Evolutionary conservation across 2,888 invertebrate species (phyloP).

Genomic region (Coleophora deauratella): DNA sequence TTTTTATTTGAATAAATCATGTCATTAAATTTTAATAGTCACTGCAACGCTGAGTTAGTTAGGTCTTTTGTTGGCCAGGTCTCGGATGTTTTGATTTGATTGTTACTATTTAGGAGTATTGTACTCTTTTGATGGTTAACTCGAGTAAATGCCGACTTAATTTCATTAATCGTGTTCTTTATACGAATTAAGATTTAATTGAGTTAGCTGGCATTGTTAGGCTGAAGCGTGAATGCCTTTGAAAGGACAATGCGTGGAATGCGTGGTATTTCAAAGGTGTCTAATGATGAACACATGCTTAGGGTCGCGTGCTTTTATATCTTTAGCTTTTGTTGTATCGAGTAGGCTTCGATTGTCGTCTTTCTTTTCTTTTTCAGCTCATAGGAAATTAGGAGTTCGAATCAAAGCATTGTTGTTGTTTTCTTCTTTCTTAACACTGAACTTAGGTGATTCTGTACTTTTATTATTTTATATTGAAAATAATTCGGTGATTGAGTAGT

Average conservation of each 20-base stretch:
- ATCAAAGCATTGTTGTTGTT: too few relatives aligned
- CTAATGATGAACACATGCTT: conserved; percentile 58
- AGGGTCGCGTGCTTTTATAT: conserved; percentile 42
- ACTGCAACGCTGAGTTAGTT: conserved; percentile 65
- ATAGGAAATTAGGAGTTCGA: too few relatives aligned
- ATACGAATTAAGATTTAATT: conserved; percentile 73
- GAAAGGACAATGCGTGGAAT: conserved; percentile 50
- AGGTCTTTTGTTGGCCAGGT: conserved; percentile 64
- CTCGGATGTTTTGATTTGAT: conserved; percentile 62
- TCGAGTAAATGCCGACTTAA: conserved; percentile 71
- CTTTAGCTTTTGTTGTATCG: conserved; percentile 21
- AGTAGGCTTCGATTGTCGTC: conserved; percentile 25
- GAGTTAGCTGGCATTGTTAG: conserved; percentile 37
- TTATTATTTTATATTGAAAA: too few relatives aligned
- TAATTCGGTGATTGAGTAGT: too few relatives aligned
- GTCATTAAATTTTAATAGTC: conserved; percentile 75
- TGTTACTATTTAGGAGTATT: conserved; percentile 69
- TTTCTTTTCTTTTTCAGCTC: too few relatives aligned
- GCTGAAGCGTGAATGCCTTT: conserved; percentile 45
- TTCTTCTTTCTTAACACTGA: too few relatives aligned
- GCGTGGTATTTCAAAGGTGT: conserved; percentile 46
- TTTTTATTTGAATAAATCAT: conserved; percentile 68
- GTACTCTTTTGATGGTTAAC: conserved; percentile 57
- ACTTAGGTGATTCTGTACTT: too few relatives aligned
- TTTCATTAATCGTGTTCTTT: conserved; percentile 72